Percentiles rank a stretch among this genome's conserved stretches.
These are phyloP conservation scores for Myotis yumanensis DNA, from an alignment of 2,113 vertebrate species.

Conservation along the genomic window DNA sequence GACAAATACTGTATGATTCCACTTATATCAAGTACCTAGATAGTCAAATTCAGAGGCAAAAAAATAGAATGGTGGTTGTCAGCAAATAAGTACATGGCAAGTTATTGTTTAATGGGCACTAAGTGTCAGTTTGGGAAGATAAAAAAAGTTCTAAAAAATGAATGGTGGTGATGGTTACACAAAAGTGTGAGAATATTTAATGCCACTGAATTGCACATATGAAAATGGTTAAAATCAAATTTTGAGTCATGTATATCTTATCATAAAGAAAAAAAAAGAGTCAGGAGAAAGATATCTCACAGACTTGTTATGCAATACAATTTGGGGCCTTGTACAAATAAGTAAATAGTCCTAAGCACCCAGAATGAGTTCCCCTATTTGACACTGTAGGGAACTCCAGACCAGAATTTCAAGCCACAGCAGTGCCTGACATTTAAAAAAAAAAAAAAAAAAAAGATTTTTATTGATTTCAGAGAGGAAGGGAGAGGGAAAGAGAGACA, in stretches of 20 bases:
- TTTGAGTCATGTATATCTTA: not conserved
- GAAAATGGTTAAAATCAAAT: not conserved
- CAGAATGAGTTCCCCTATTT: not conserved
- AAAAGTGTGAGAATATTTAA: not conserved
- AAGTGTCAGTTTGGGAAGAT: conserved; percentile 22
- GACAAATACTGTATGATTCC: not conserved
- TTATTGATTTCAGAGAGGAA: no score
- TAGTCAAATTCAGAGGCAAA: not conserved
- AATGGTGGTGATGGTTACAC: not conserved
- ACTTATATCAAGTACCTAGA: not conserved
- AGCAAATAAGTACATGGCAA: not conserved
- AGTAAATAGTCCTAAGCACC: not conserved
- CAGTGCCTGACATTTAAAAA: not conserved
- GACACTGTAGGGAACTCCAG: not conserved
- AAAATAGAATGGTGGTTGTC: not conserved
- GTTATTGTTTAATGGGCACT: not conserved
- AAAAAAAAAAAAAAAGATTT: no score
- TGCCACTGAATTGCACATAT: not conserved
- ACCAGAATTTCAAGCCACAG: not conserved
- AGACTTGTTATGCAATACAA: not conserved
- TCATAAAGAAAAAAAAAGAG: not conserved
- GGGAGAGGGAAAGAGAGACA: no score
- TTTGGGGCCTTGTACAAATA: not conserved
- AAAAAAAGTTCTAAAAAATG: not conserved
- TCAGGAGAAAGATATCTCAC: not conserved